These are phyloP conservation scores for Ceyx cyanopectus DNA, from an alignment of 2,113 vertebrate genomes.

Conservation along the genomic window DNA sequence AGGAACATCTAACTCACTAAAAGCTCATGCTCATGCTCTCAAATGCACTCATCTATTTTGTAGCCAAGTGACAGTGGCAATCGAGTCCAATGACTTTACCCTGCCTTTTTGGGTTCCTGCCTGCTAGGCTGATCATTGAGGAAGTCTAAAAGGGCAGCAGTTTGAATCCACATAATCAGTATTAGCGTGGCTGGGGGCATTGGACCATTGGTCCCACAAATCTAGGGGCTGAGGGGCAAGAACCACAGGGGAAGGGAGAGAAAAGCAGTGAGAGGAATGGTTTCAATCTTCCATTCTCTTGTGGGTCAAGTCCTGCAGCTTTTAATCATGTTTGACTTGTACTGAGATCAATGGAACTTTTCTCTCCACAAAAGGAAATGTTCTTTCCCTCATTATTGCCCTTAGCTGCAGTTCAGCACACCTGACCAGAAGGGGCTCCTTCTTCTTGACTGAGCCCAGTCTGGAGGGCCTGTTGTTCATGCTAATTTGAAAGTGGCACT, in stretches of 20 bases:
- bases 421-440: not conserved
- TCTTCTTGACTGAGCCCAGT: not conserved
- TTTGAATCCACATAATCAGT: not conserved
- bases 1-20: not conserved
- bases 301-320: not conserved
- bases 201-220: not conserved
- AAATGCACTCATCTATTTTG: not conserved
- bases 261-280: not conserved
- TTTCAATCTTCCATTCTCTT: not conserved
- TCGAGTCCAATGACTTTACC: not conserved
- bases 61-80: not conserved
- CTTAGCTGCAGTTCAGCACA: fast-evolving
- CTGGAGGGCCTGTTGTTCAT: not conserved
- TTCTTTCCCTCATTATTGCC: not conserved
- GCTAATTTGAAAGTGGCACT: conserved; percentile 30
- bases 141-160: not conserved
- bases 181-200: not conserved
- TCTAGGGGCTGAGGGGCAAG: not conserved
- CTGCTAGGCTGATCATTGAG: not conserved
- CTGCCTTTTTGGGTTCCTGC: not conserved
- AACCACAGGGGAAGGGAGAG: too few species aligned
- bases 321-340: not conserved
- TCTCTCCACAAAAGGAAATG: not conserved
- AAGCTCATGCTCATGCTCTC: not conserved
- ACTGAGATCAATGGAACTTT: not conserved